phyloP scores from a whole-genome alignment of 2,113 vertebrate species.

The Drymodes brunneopygia region DNA sequence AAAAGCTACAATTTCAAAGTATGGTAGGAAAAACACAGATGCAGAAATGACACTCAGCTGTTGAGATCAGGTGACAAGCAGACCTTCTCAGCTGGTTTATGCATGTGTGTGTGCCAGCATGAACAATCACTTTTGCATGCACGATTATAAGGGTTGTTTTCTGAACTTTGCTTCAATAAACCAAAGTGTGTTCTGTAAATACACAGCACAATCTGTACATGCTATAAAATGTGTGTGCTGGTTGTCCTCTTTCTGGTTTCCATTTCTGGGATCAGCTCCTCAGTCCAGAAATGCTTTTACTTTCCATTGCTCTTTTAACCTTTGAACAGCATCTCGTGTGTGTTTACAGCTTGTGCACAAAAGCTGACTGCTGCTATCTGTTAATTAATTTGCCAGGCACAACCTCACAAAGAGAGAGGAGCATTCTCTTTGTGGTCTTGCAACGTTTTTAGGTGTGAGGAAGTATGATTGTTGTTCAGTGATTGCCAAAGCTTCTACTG shows the following conservation, averaged over 20 bases:
- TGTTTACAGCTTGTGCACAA: not conserved
- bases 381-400: not conserved
- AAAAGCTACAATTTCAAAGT: not conserved
- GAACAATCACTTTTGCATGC: not conserved
- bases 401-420: not conserved
- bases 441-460: not conserved
- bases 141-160: not conserved
- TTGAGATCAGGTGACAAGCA: not conserved
- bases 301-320: not conserved
- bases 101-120: not conserved
- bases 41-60: not conserved
- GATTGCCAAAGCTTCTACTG: not conserved
- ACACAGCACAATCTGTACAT: not conserved
- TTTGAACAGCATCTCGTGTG: not conserved
- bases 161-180: constrained; percentile 10
- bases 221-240: not conserved
- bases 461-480: not conserved
- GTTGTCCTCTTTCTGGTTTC: not conserved
- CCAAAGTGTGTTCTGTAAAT: not conserved
- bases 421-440: not conserved
- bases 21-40: not conserved
- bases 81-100: not conserved
- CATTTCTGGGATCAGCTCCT: not conserved
- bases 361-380: not conserved
- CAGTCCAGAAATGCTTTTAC: not conserved